Evolutionary conservation across 2,797 vertebrate genomes (phyloP), one percentile per base, ranked within the genome.

Genomic region (Triplophysa bombifrons): DNA sequence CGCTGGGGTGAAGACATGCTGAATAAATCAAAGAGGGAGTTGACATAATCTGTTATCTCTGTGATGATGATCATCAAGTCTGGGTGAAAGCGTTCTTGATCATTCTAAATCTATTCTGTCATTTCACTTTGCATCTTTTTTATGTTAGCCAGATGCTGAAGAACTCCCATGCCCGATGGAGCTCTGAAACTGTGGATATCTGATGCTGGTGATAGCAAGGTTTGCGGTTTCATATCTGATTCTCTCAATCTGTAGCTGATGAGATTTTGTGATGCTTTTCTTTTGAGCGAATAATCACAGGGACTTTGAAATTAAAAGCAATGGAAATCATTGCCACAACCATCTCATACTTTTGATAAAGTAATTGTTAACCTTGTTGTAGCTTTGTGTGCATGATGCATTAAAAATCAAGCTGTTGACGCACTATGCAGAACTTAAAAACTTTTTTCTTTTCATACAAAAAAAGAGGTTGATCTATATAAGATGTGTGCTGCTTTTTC

Each of bases 391-490:
- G 67, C 19, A 61, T 44, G n/a, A 81, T 66, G 46, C 66, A 76
- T 58, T 70, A 74, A 7, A 19, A n/a, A 55, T n/a, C 84, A 80
- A 76, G 76, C 66, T 81, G 50, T 51, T 78, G 34, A 76, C n/a
- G 13, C 74, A 65, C 38, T 66, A 63, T 51, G 50, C 16, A 17
- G 48, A 11, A 11, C 41, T 41, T 51, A 19, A 16, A 19, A 51
- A 51, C 50, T 17, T 34, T 50, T 50, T 1, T 5, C 19, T 17
- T 16, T 19, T 51, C 46, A 66, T 78, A 67, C 67, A 65, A 41
- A 82, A 81, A 13, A 81, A 58, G 38, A 73, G 27, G 67, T 77
- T 66, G 71, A 70, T 78, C 74, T 66, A 46, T 48, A 82, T 70
- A 80, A 78, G 34, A 70, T 58, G 79, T 84, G 73, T 50, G 50